Base-by-base conservation (phyloP, 2,888 invertebrate species). In the Antheraea assamensis region DNA sequence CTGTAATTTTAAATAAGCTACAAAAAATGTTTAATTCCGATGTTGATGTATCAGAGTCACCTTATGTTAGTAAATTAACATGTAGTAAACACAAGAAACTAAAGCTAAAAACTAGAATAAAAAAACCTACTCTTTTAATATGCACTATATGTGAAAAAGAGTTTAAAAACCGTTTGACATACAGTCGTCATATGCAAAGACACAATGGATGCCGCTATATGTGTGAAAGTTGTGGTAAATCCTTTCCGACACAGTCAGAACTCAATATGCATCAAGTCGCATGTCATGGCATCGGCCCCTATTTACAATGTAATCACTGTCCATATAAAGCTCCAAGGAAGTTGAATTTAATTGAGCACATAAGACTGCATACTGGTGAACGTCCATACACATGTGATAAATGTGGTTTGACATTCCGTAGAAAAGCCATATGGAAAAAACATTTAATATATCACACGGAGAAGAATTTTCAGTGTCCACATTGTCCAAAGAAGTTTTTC, bases 201-300 rank as follows among this genome's bases (percentile, higher is more conserved):
- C 94, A 93, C 71, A 89, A 80, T 1, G 86, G 87, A 4, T 91
- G 84, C 73, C 81, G 83, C 58, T 93, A 77, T 27, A 92, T 94
- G 3, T 94, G 94, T 52, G 94, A 94, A 73, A 87, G 90, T 2
- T 94, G 93, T 27, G 94, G 89, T 0, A 91, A 90, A 84, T 91
- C 90, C 0, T 93, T 89, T 72, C 87, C 92, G 0, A 83, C 87
- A 0, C 78, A 84, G 0, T 78, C 83, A 0, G 88, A 90, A 42
- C 76, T 94, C 31, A 84, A 88, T 42, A 82, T 85, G 49, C 94
- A 94, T 71, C 87, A 86, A 78, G 81, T 93, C 0, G 82, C 85
- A 3, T 81, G 81, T 2, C 94, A 94, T 10, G 91, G 87, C 0
- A 88, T 87, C 0, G 93, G 93, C 0, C 88, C 87, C 0, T 87